A percentile compares a stretch with the other conserved stretches of the same genome.
Evolutionary conservation across 30 jellyfish, hydroid and myxozoan genomes (phyloP).

Genomic region (Hydra vulgaris): DNA sequence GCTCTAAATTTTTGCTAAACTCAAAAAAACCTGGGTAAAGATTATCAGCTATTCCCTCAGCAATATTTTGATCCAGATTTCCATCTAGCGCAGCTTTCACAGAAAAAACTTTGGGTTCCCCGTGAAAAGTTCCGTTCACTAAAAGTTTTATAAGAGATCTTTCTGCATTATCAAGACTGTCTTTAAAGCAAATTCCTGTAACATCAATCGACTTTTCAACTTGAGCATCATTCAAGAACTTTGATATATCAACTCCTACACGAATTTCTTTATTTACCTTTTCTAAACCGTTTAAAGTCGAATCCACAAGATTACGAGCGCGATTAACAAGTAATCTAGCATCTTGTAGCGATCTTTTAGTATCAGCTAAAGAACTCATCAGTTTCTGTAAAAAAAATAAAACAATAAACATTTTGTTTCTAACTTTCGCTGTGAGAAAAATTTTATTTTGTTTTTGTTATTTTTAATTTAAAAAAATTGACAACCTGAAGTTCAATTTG

Average conservation of each 20-base stretch:
- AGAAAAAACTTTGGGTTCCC: constrained; percentile 13
- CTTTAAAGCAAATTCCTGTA: constrained; percentile 45
- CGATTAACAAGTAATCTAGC: constrained; percentile 50
- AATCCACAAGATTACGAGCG: constrained; percentile 55
- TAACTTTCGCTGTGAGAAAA: background rate
- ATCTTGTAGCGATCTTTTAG: constrained; percentile 35
- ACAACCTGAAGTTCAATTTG: constrained; percentile 65
- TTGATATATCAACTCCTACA: constrained; percentile 51
- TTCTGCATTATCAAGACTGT: constrained; percentile 42
- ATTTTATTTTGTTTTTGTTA: background rate
- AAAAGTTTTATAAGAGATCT: constrained; percentile 29
- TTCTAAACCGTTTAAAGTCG: constrained; percentile 43
- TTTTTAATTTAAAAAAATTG: too few relatives aligned
- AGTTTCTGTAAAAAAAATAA: constrained; percentile 22
- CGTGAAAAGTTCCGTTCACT: constrained; percentile 21
- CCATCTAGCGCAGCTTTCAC: constrained; percentile 45
- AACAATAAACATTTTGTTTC: background rate
- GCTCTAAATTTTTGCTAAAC: constrained; percentile 33
- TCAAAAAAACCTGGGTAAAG: constrained; percentile 43
- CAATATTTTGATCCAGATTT: constrained; percentile 39
- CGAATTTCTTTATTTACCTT: constrained; percentile 41
- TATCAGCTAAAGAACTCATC: constrained; percentile 24
- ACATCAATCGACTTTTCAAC: constrained; percentile 31
- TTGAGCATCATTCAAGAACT: constrained; percentile 25
- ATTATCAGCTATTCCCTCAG: constrained; percentile 35